Conservation (phyloP, 2,888 invertebrate genomes). For the Cheilosia soror region DNA sequence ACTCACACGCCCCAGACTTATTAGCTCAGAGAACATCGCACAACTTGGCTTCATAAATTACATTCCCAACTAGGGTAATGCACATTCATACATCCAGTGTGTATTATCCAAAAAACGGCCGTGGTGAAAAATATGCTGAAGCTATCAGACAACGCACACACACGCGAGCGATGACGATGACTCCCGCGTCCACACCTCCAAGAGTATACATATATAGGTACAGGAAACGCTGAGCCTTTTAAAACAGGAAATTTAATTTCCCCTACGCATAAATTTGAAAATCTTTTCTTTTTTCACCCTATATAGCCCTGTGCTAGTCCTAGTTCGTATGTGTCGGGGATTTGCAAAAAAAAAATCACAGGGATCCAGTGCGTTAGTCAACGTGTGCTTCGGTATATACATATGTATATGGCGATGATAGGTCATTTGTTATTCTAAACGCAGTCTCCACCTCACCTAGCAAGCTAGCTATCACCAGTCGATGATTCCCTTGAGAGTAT, state of each 20-base stretch:
- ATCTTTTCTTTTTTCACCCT: constrained; percentile 11
- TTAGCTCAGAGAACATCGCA: constrained; percentile 24
- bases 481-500: constrained; percentile 33
- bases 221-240: constrained; percentile 69
- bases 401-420: constrained; percentile 45
- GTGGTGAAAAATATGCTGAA: constrained; percentile 30
- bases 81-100: constrained; percentile 27
- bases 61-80: constrained; percentile 60
- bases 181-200: background rate
- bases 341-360: constrained; percentile 32
- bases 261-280: constrained; percentile 77
- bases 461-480: constrained; percentile 44
- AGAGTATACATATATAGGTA: background rate
- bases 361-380: constrained; percentile 51
- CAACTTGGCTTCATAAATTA: constrained; percentile 64
- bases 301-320: constrained; percentile 13
- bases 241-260: constrained; percentile 77
- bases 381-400: constrained; percentile 22
- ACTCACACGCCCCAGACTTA: constrained; percentile 7
- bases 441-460: constrained; percentile 38
- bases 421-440: constrained; percentile 75
- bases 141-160: constrained; percentile 34
- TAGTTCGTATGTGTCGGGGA: constrained; percentile 14
- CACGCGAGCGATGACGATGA: constrained; percentile 9
- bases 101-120: background rate